Conservation (phyloP, 2,888 invertebrate species). For the Tipula confusa region DNA sequence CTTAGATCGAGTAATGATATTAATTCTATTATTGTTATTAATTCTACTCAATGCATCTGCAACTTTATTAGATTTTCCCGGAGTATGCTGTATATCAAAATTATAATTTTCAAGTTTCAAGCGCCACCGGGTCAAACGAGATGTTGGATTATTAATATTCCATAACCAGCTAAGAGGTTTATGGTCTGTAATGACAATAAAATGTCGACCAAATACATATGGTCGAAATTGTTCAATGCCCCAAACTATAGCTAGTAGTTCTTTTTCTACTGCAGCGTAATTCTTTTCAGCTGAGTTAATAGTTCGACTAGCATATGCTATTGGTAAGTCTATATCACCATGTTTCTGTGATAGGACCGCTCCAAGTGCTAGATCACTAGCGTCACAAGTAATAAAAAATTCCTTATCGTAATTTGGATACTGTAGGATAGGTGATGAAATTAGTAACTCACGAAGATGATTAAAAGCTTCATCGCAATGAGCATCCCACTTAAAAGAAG, state of each 20-base stretch:
- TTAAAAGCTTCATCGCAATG: too few species aligned
- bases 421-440: not conserved
- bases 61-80: not conserved
- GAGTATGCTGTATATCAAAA: not conserved
- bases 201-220: constrained; percentile 33
- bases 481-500: too few species aligned
- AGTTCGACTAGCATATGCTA: not conserved
- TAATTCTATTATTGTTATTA: not conserved
- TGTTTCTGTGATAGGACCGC: too few species aligned
- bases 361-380: not conserved
- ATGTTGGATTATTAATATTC: not conserved
- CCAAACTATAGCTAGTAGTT: not conserved
- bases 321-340: not conserved
- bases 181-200: too few species aligned
- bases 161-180: constrained; percentile 33
- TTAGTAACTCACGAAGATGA: too few species aligned
- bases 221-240: not conserved
- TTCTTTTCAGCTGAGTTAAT: not conserved
- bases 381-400: not conserved
- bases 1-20: not conserved
- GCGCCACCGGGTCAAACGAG: too few species aligned
- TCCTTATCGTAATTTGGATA: too few species aligned
- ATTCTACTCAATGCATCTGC: too few species aligned
- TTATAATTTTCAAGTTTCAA: not conserved
- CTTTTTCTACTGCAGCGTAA: not conserved